Conservation (phyloP, 1,140 invertebrate genomes). For the Cotesia typhae region DNA sequence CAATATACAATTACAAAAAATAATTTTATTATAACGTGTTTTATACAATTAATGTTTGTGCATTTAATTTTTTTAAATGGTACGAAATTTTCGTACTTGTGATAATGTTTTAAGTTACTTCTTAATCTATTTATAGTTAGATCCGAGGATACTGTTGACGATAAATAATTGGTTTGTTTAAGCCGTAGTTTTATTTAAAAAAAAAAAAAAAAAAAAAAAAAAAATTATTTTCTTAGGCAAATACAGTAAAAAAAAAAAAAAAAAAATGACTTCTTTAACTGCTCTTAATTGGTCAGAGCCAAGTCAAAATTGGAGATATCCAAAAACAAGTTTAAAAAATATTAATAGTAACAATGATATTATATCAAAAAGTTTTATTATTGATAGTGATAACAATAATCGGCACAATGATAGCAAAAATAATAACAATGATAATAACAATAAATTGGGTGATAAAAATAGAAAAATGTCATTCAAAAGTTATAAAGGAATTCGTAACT, state of each 20-base stretch:
- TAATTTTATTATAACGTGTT: too few species aligned
- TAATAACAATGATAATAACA: conserved; percentile 44
- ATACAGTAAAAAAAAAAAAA: neutral
- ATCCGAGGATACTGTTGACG: neutral
- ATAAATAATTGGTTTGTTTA: too few species aligned
- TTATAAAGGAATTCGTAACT: conserved; percentile 63
- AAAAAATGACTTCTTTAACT: conserved; percentile 56
- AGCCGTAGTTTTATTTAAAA: too few species aligned
- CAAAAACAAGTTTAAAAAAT: conserved; percentile 42
- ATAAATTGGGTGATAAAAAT: conserved; percentile 52
- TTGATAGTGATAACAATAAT: too few species aligned
- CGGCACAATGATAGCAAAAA: conserved; percentile 30
- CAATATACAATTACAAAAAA: too few species aligned
- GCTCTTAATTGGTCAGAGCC: conserved; percentile 60
- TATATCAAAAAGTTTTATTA: conserved; percentile 11
- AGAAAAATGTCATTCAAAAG: conserved; percentile 53
- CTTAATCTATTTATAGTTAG: neutral
- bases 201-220: neutral
- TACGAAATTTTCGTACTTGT: too few species aligned
- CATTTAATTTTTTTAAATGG: too few species aligned
- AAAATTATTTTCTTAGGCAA: neutral
- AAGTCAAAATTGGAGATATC: conserved; percentile 58
- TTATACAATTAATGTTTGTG: too few species aligned
- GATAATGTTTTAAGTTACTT: too few species aligned
- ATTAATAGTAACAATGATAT: neutral